Evolutionary conservation across 1,140 invertebrate species (phyloP), one percentile per base, ranked within the genome.

Genomic region (Atta colombica): DNA sequence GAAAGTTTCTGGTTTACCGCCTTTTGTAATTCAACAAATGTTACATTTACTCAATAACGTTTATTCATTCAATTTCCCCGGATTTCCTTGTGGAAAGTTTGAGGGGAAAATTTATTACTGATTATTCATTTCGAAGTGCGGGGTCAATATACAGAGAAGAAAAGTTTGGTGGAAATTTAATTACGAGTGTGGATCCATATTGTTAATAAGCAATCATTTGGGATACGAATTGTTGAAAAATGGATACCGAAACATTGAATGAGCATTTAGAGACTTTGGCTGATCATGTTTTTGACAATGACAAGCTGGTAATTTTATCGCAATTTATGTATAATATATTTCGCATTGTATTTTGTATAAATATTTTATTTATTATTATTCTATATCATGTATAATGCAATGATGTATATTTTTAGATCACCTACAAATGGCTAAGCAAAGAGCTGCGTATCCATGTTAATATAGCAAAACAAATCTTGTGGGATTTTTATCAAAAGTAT

Each of bases 401-500:
- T 39, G 63, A 65, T 72, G 81, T 45, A 8, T 66, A 80, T 82
- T 91, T 89, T 72, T 77, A 95, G 94, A 93, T 95, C 8, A 95
- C 95, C 0, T 95, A 95, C 61, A 95, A 95, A 91, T 95, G 94
- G 94, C 65, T 95, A 21, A 95, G 95, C 55, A 94, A 95, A 84
- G 91, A 95, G 51, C 65, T 95, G 0, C 91, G 93, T 81, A 72
- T 95, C 60, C 95, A 95, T 69, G 94, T 95, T 7, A 95, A 95
- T 82, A 5, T 92, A n/a, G 93, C 95, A 14, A 95, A 95, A 60
- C 87, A 93, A 68, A 92, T 95, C 63, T 84, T 95, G 31, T 90
- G 91, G 88, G 85, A 92, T 77, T 95, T 93, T 61, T 93, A 93
- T 88, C 82, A 93, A n/a, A 88, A 88, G 6, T 65, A 94, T n/a